These are phyloP conservation scores for Notospermus geniculatus DNA, from an alignment of 1,140 invertebrate genomes.

Conservation along the genomic window DNA sequence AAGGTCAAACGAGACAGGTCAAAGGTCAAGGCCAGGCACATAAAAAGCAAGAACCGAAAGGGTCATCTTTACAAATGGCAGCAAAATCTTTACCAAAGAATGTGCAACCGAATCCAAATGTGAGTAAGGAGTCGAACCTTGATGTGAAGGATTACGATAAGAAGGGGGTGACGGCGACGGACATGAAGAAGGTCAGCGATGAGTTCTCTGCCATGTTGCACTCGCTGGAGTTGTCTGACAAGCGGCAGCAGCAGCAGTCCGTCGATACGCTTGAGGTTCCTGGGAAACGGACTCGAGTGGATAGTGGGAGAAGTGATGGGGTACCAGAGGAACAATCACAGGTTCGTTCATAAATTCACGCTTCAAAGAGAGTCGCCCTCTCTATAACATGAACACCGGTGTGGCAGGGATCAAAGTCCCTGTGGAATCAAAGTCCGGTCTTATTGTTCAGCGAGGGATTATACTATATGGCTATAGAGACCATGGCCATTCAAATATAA, in stretches of 20 bases:
- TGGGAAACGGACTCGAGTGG: background rate
- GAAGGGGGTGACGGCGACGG: background rate
- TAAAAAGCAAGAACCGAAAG: no score
- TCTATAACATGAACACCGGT: no score
- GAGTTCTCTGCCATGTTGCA: slow-evolving; percentile 36
- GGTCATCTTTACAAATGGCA: background rate
- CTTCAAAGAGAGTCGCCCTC: no score
- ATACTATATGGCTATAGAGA: no score
- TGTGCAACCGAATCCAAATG: background rate
- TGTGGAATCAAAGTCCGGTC: no score
- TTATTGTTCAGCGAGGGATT: no score
- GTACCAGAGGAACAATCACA: background rate
- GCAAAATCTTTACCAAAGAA: background rate
- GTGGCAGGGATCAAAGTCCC: no score
- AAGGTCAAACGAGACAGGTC: no score
- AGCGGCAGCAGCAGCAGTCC: background rate
- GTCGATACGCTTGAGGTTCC: background rate
- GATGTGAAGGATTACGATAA: background rate
- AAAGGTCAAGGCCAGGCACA: no score
- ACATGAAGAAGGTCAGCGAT: slow-evolving; percentile 3
- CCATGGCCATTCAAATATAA: no score
- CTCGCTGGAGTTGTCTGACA: slow-evolving; percentile 23
- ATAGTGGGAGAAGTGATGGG: background rate
- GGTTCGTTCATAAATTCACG: background rate
- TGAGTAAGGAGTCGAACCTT: background rate